These are phyloP conservation scores for Daphoenositta chrysoptera DNA, from an alignment of 2,113 vertebrate genomes.

Conservation along the genomic window DNA sequence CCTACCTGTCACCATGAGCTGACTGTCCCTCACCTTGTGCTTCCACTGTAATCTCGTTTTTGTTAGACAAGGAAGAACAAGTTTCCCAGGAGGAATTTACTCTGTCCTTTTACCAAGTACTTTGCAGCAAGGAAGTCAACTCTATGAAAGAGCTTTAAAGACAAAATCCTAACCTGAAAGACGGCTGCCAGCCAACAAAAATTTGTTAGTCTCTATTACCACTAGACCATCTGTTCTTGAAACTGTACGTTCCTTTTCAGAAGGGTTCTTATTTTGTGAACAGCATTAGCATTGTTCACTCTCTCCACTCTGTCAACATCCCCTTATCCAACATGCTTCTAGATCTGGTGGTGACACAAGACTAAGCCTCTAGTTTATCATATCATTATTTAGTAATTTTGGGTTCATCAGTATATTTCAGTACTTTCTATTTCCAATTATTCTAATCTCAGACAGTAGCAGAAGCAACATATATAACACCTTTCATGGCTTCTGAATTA, in stretches of 20 bases:
- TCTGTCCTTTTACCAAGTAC: neutral
- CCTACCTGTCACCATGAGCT: neutral
- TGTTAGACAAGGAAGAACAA: neutral
- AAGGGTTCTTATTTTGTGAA: slow-evolving; percentile 11
- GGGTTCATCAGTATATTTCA: neutral
- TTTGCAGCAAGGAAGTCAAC: slow-evolving; percentile 7
- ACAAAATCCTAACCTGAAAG: slow-evolving; percentile 42
- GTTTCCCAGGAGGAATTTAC: neutral
- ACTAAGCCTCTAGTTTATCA: neutral
- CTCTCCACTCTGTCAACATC: neutral
- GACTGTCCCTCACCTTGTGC: neutral
- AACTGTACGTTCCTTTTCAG: slow-evolving; percentile 2
- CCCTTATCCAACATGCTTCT: neutral
- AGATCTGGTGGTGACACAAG: neutral
- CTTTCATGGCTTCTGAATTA: neutral
- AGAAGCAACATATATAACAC: neutral
- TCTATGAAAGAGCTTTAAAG: neutral
- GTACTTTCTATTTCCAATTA: neutral
- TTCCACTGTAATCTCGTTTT: neutral
- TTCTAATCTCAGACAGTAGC: neutral
- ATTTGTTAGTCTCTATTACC: slow-evolving; percentile 8
- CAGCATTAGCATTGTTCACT: neutral
- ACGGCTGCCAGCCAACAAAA: slow-evolving; percentile 18
- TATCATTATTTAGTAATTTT: neutral
- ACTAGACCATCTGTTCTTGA: slow-evolving; percentile 32